Conservation (phyloP, 92 coral and sea anemone genomes). For the Epizoanthus stellaris region DNA sequence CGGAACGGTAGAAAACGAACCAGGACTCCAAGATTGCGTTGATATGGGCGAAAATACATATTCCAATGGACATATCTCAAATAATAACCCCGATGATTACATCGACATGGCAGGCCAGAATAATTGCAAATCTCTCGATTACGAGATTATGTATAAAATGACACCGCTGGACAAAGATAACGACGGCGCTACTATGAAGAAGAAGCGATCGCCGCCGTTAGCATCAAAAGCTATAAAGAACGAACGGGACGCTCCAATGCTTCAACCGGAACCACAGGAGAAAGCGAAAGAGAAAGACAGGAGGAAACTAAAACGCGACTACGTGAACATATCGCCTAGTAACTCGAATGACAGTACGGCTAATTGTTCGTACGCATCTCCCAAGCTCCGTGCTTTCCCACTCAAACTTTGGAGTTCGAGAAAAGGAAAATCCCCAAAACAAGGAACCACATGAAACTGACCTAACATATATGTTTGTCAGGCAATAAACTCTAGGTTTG, state of each 20-base stretch:
- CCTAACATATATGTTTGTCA: too few species aligned
- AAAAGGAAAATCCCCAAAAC: not conserved
- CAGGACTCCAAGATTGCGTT: not conserved
- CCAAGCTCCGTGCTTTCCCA: not conserved
- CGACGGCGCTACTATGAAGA: not conserved
- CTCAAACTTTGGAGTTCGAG: not conserved
- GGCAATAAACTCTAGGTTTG: too few species aligned
- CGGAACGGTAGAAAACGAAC: not conserved
- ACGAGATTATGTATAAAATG: not conserved
- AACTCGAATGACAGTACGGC: conserved; percentile 38
- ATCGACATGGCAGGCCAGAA: conserved; percentile 5
- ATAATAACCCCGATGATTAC: not conserved
- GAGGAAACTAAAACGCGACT: not conserved
- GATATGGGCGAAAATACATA: not conserved
- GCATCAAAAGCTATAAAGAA: too few species aligned
- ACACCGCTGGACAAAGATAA: not conserved
- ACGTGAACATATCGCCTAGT: conserved; percentile 28
- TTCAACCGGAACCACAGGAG: too few species aligned
- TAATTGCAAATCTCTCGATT: not conserved
- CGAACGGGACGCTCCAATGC: too few species aligned
- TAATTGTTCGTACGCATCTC: conserved; percentile 29
- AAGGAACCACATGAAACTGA: too few species aligned
- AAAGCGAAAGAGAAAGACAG: not conserved
- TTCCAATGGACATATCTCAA: not conserved
- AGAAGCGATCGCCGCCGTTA: too few species aligned